Evolutionary conservation across 2,888 invertebrate genomes (phyloP), one percentile per base, ranked within the genome.

Genomic region (Eubasilissa splendida): DNA sequence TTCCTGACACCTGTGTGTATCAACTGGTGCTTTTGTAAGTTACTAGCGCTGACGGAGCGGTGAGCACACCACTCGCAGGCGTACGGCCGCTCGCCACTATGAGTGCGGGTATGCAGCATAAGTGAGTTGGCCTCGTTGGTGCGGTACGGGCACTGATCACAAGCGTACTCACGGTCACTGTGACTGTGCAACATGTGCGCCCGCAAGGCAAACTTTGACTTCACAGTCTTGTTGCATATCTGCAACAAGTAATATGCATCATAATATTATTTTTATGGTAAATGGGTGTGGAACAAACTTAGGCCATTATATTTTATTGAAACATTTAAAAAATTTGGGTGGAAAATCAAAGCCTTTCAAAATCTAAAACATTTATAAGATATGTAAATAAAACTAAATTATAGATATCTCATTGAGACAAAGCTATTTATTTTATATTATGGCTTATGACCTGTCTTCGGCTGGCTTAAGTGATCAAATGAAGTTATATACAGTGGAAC

Each of bases 31-130:
- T 68, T 68, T 12, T 68, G 42, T 8, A 68, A 50, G 68, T 68
- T 68, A n/a, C 68, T 68, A 12, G 50, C 50, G 52, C 50, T 68
- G 68, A 68, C 50, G 68, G 68, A 68, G 50, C 68, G 68, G 68
- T 68, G 68, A 4, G 68, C 68, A 14, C 68, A 68, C 68, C 50
- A 50, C 52, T 68, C 68, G 8, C 68, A 68, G 68, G 68, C 68
- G 50, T 50, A 68, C n/a, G 68, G 68, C 8, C 50, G 33, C 68
- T 68, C 68, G 52, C 68, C 68, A 0, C n/a, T 68, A n/a, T 68
- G 68, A 10, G 33, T 33, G 52, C 68, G 68, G 0, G 50, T 12
- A 9, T 68, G 68, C 52, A 68, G 68, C 52, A 50, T 50, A 3
- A 68, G 52, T 12, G 68, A 68, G 42, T 68, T 33, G 2, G 14